Evolutionary conservation across 2,888 invertebrate genomes (phyloP).

Genomic region (Shargacucullia verbasci): DNA sequence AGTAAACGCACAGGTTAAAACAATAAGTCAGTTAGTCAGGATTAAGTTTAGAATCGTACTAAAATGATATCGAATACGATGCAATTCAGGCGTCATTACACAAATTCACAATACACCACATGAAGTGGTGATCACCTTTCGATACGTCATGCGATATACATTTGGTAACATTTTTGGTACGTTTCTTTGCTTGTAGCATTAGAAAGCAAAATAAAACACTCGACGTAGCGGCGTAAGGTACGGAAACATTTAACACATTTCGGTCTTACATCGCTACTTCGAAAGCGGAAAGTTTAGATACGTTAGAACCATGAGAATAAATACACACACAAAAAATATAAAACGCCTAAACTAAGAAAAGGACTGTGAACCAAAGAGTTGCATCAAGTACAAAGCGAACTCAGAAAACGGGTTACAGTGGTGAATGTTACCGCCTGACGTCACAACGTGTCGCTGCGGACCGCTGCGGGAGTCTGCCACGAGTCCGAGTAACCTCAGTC

Average conservation of each 20-base stretch:
- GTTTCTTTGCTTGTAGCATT: too few species aligned
- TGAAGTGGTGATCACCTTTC: too few species aligned
- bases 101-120: too few species aligned
- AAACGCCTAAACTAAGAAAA: conserved; percentile 3
- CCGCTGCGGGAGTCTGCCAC: not conserved
- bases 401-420: conserved; percentile 45
- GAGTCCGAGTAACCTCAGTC: conserved; percentile 58
- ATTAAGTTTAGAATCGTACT: conserved; percentile 19
- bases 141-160: too few species aligned
- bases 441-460: conserved; percentile 4
- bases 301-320: not conserved
- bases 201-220: not conserved
- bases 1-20: conserved; percentile 6
- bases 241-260: conserved; percentile 5
- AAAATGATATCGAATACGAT: conserved; percentile 4
- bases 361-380: conserved; percentile 23
- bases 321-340: conserved; percentile 10
- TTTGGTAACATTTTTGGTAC: too few species aligned
- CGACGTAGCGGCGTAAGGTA: conserved; percentile 8
- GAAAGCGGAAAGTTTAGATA: not conserved
- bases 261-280: conserved; percentile 4
- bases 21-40: not conserved
- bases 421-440: conserved; percentile 56
- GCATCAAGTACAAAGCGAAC: conserved; percentile 44
- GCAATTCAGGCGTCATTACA: too few species aligned